These are phyloP conservation scores for Strigamia crassipes DNA, from an alignment of 2,888 invertebrate genomes.

Conservation along the genomic window DNA sequence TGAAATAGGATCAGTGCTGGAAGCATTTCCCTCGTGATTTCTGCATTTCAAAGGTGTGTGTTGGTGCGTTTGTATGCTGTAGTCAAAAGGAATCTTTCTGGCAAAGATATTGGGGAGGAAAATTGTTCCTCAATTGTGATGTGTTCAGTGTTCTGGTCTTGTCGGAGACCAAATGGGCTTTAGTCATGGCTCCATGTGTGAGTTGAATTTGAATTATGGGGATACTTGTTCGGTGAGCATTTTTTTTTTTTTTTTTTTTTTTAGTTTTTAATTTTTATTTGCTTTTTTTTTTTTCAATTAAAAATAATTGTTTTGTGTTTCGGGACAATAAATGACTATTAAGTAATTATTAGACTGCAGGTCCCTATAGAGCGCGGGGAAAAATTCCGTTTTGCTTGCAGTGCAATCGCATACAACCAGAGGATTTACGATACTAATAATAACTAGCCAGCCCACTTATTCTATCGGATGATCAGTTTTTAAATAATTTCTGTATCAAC, in stretches of 20 bases:
- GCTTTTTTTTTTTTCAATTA: no score
- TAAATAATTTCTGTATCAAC: no score
- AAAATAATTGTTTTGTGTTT: no score
- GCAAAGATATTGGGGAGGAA: not conserved
- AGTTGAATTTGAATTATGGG: not conserved
- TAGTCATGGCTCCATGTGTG: slow-evolving; percentile 3
- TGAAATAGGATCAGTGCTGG: slow-evolving; percentile 4
- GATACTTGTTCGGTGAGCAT: not conserved
- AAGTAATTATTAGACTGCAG: no score
- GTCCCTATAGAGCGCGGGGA: no score
- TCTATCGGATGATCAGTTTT: no score
- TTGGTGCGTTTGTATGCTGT: not conserved
- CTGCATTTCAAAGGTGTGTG: slow-evolving; percentile 10
- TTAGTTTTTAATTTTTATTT: not conserved
- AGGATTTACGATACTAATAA: no score
- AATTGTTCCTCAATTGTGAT: slow-evolving; percentile 10
- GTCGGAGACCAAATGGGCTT: slow-evolving; percentile 10
- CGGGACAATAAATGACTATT: no score
- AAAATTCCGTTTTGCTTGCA: no score
- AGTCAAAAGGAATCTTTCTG: slow-evolving; percentile 2
- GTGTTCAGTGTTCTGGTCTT: not conserved
- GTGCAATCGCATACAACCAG: no score
- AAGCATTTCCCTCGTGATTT: slow-evolving; percentile 4
- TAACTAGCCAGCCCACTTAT: no score
- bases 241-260: not conserved